These are phyloP conservation scores for Acromyrmex echinatior DNA, from an alignment of 1,140 invertebrate genomes.

Conservation along the genomic window DNA sequence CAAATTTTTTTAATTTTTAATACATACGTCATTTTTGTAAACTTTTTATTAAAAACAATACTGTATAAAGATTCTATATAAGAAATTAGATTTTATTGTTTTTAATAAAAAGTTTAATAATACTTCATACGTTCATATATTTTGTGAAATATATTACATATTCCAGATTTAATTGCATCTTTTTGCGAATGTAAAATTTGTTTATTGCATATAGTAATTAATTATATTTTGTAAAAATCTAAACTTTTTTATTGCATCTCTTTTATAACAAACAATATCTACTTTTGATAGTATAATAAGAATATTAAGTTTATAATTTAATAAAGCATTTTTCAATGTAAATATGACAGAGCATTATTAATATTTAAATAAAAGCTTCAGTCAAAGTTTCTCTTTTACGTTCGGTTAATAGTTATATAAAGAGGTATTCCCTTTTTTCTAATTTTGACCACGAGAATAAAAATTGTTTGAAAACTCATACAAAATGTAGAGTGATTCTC, in stretches of 20 bases:
- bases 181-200: background rate
- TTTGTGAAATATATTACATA: background rate
- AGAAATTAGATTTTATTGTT: no score
- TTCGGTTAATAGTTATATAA: slow-evolving; percentile 31
- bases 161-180: background rate
- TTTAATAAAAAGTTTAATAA: no score
- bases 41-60: background rate
- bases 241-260: background rate
- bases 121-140: background rate
- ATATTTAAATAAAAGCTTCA: slow-evolving; percentile 78
- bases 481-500: slow-evolving; percentile 23
- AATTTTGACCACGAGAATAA: slow-evolving; percentile 10
- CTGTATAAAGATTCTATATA: no score
- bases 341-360: slow-evolving; percentile 73
- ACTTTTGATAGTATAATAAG: slow-evolving; percentile 62
- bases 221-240: background rate
- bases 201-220: slow-evolving; percentile 17
- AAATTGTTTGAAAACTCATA: slow-evolving; percentile 8
- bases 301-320: slow-evolving; percentile 78
- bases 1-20: background rate
- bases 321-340: slow-evolving; percentile 68
- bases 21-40: background rate
- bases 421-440: slow-evolving; percentile 43
- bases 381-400: slow-evolving; percentile 67
- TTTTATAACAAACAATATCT: slow-evolving; percentile 59